Evolutionary conservation across 2,113 vertebrate genomes (phyloP).

Genomic region (Fulica atra): DNA sequence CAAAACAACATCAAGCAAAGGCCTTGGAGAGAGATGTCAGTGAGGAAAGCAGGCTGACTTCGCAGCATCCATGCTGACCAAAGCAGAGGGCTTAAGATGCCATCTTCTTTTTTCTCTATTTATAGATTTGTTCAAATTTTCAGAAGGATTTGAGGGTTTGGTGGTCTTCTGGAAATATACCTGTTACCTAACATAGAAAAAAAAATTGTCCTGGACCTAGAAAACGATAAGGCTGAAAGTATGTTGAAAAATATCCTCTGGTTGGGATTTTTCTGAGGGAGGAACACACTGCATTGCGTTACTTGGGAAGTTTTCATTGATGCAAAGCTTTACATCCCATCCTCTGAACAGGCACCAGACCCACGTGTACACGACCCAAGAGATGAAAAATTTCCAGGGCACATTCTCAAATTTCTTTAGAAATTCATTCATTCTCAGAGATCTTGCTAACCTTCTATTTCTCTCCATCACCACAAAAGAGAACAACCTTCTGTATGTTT

Average conservation of each 20-base stretch:
- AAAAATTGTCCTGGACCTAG: neutral
- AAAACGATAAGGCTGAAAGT: neutral
- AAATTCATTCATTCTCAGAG: neutral
- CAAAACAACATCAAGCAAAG: neutral
- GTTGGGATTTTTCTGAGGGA: neutral
- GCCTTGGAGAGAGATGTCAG: neutral
- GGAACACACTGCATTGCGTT: accelerated
- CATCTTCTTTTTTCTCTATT: neutral
- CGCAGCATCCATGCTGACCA: accelerated
- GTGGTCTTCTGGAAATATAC: neutral
- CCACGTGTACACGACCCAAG: neutral
- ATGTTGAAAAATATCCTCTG: neutral
- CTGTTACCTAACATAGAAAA: neutral
- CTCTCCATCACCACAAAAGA: neutral
- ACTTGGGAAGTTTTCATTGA: neutral
- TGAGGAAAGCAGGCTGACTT: neutral
- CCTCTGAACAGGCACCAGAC: neutral
- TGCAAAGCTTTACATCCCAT: neutral
- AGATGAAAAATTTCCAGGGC: neutral
- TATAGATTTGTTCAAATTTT: neutral
- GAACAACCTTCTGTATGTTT: neutral
- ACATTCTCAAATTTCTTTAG: neutral
- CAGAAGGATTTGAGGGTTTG: neutral
- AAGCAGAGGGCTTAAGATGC: neutral
- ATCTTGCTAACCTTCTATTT: neutral